Base-by-base conservation (phyloP, 1,140 invertebrate species). In the Brachionus angularis region DNA sequence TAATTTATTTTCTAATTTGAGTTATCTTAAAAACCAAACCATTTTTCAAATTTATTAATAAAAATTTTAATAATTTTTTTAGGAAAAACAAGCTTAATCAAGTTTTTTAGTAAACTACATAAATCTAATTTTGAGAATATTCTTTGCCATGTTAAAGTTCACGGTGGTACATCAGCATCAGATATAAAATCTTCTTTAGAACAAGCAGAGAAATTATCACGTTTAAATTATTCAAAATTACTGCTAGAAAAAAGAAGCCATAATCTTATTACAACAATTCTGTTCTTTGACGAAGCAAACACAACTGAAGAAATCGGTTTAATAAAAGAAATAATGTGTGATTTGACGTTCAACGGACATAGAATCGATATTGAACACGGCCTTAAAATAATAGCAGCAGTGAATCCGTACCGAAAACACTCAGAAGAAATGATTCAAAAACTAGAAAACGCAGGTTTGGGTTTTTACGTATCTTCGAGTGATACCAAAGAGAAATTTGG, bases 221-320 rank as follows among this genome's bases (percentile, higher is more conserved):
- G 67, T 8, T 18, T 64, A 42, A 79, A 78, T 72, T 34, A 49
- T 7, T 3, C 5, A 14, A 42, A 72, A 14, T 47, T 49, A 5
- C 73, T 74, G 53, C 23, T 18, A 47, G 34, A 8, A 67, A 5
- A 49, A 4, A 2, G 31, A 2, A 14, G 7, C 39, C 25, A 47
- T 21, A 46, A 44, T 46, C 18, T 33, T 21, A 74, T 79, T 12
- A 75, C 76, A 52, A 79, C 78, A 31, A 76, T 80, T 4, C 52
- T 80, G 49, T 80, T 80, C 72, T 79, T 80, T 74, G 79, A 80
- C 73, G 79, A 80, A 67, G 78, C 77, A 5, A 80, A 80, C 74
- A 79, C 79, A 18, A 80, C 79, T 44, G 77, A 78, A 53, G 75
- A 77, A 5, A 76, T 80, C 29, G 78, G 78, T 42, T 47, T 79